These are phyloP conservation scores for Pterostichus niger DNA, from an alignment of 2,888 invertebrate species.

Conservation along the genomic window DNA sequence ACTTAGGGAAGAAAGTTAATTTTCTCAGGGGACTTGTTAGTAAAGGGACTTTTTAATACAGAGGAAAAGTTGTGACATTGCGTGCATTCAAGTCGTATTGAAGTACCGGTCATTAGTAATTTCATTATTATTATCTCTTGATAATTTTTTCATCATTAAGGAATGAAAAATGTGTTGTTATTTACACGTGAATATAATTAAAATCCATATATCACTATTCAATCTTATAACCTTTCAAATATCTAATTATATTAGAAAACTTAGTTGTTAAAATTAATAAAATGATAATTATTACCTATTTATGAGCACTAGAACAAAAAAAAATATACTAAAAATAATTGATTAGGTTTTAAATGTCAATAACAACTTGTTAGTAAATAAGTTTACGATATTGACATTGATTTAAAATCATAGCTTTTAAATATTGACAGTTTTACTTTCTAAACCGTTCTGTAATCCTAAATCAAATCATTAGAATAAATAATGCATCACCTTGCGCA, in stretches of 20 bases:
- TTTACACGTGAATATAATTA: too few relatives aligned
- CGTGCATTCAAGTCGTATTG: conserved; percentile 1
- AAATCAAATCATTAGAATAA: too few relatives aligned
- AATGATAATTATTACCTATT: too few relatives aligned
- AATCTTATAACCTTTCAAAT: background rate
- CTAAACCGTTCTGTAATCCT: background rate
- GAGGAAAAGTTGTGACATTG: conserved; percentile 22
- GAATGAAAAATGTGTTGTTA: background rate
- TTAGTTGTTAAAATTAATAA: too few relatives aligned
- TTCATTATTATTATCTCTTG: background rate
- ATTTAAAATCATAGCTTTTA: background rate
- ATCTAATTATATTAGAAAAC: too few relatives aligned
- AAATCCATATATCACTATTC: too few relatives aligned
- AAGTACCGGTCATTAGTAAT: background rate
- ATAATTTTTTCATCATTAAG: background rate
- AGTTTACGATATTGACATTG: conserved; percentile 3
- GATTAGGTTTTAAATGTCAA: conserved; percentile 11
- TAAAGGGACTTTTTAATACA: conserved; percentile 17
- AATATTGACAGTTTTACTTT: background rate
- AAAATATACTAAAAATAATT: too few relatives aligned
- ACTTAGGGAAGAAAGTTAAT: conserved; percentile 17
- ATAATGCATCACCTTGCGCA: too few relatives aligned
- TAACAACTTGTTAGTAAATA: conserved; percentile 37
- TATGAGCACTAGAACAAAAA: too few relatives aligned
- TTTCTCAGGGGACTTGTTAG: conserved; percentile 16